Conservation (phyloP, 2,797 vertebrate genomes). For the Catostomus latipinnis region DNA sequence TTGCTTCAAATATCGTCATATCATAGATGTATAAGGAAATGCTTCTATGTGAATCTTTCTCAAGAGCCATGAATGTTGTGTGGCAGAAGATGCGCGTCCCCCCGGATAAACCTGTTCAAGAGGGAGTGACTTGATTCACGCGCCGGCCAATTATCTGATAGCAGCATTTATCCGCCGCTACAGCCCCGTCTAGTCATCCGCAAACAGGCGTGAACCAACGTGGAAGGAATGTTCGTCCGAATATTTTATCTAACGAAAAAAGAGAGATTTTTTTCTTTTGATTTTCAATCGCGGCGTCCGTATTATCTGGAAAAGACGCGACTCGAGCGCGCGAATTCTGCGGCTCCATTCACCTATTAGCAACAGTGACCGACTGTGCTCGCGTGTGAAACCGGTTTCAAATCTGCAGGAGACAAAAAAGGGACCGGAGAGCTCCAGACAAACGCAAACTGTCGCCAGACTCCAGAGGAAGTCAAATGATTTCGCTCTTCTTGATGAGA, state of each 20-base stretch:
- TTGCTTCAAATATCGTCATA: too few species aligned
- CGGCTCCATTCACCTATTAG: conserved; percentile 71
- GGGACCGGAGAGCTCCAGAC: conserved; percentile 43
- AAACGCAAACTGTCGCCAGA: conserved; percentile 47
- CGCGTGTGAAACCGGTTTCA: conserved; percentile 59
- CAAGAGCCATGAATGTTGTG: conserved; percentile 1
- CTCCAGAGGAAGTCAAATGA: conserved; percentile 61
- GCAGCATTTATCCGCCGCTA: conserved; percentile 70
- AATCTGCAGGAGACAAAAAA: conserved; percentile 48
- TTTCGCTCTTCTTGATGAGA: conserved; percentile 55
- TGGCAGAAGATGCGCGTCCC: conserved; percentile 41
- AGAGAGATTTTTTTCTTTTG: conserved; percentile 55
- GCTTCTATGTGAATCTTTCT: background rate
- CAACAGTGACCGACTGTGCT: conserved; percentile 46
- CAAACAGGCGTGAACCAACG: conserved; percentile 58
- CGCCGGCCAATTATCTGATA: conserved; percentile 76
- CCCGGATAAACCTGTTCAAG: conserved; percentile 70
- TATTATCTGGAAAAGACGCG: conserved; percentile 57
- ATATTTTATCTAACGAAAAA: conserved; percentile 58
- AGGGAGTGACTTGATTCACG: conserved; percentile 78
- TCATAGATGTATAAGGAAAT: too few species aligned
- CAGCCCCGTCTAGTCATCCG: conserved; percentile 65
- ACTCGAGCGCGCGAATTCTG: conserved; percentile 21
- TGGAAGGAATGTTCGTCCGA: conserved; percentile 64
- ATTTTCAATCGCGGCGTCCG: conserved; percentile 53